Base-by-base conservation (phyloP, 1,140 invertebrate genomes). In the Eciton burchellii region DNA sequence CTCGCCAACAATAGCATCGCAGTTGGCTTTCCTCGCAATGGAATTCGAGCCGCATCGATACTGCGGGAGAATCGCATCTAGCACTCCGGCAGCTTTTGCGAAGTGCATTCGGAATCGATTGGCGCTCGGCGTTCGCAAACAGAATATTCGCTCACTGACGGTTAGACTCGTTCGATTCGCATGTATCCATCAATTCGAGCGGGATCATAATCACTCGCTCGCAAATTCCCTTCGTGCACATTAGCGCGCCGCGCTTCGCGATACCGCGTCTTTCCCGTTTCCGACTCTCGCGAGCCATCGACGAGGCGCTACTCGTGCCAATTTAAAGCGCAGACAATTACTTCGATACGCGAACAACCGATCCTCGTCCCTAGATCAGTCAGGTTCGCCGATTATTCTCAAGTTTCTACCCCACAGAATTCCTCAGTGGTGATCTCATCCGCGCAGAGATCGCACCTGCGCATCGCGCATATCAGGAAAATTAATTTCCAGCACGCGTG, bases 81-180 rank as follows among this genome's bases (percentile, higher is more conserved):
- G 70, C 79, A 81, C 85, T 82, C 73, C 43, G 76, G 65, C 88
- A 85, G 83, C 90, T 91, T 91, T 91, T 86, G 88, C 89, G 83
- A 81, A 43, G 86, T 82, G 85, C 81, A 90, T 91, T 86, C 88
- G 88, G 89, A 91, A 90, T 89, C 84, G 63, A 84, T 87, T 77
- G 82, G 56, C 35, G 21, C 66, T 11, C 16, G 14, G 45, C 26
- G 54, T 85, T 87, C 86, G 84, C 88, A 89, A 92, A 91, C 88
- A 90, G 91, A 90, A 91, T 92, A 83, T 84, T 76, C 82, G 56
- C 85, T 70, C 70, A 21, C 56, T 66, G 85, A 70, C 68, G 56
- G 59, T 87, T 74, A 87, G 85, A 87, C 60, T 57, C 68, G 85
- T 88, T 88, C 59, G 26, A 43, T 54, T 29, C 60, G n/a, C 11